Conservation (phyloP, 2,797 vertebrate species). For the Sphenodon punctatus region DNA sequence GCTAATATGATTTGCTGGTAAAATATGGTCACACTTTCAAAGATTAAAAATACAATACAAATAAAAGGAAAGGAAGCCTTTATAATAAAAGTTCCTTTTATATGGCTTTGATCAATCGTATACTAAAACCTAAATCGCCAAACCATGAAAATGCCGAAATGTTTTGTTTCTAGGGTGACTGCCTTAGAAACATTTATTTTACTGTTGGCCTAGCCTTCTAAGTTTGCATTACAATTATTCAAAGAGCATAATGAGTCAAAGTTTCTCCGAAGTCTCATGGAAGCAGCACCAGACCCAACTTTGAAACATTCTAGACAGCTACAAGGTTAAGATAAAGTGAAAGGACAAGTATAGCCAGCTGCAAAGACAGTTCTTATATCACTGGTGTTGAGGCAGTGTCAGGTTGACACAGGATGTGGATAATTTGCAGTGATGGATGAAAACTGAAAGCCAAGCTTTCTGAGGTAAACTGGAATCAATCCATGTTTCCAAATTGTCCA, state of each 20-base stretch:
- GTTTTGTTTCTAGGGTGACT: not conserved
- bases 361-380: no score
- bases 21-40: conserved; percentile 10
- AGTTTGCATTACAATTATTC: conserved; percentile 7
- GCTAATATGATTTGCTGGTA: not conserved
- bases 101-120: no score
- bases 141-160: no score
- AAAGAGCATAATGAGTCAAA: not conserved
- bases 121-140: no score
- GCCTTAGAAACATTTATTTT: not conserved
- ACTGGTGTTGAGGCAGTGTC: conserved; percentile 23
- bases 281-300: conserved; percentile 4
- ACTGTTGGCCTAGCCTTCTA: conserved; percentile 6
- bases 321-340: no score
- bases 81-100: not conserved
- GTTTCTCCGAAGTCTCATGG: not conserved
- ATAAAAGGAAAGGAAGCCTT: conserved; percentile 13
- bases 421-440: conserved; percentile 26
- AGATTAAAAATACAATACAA: conserved; percentile 11
- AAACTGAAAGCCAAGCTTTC: not conserved
- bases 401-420: conserved; percentile 54
- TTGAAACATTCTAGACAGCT: no score
- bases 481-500: no score
- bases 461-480: not conserved
- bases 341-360: no score